Base-by-base conservation (phyloP, 2,113 vertebrate genomes). In the Columba janthina region DNA sequence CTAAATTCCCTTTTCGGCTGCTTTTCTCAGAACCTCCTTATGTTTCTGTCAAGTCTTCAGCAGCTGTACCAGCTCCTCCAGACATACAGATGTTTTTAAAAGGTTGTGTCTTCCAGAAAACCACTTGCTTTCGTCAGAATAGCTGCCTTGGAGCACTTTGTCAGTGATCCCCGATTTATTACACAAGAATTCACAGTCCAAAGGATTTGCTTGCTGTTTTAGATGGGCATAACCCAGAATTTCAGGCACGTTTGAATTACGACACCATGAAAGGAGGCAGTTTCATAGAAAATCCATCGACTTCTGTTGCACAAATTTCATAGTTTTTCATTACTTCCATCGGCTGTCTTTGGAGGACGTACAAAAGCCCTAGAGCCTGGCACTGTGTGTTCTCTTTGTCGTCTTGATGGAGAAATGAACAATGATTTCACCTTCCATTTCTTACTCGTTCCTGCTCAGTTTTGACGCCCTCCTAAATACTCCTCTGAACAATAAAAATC, bases 101-200 rank as follows among this genome's bases (percentile, higher is more conserved):
- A 79, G n/a, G 44, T 66, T 32, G 46, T 64, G 36, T 91, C 14
- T 16, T 62, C 69, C 86, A 70, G 77, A 86, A 96, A 94, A 61
- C 53, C 36, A 78, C 88, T 91, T 85, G 83, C 50, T 96, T 78
- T 78, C 86, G 94, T 79, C 50, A 83, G 60, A 82, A 70, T 10
- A 89, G 26, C 25, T 29, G 22, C 34, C 75, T 46, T 71, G 38
- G 42, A 66, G 38, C 51, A 50, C 46, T 94, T 75, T 38, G 21
- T 22, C 50, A 51, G 31, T 24, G 31, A 80, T 48, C 36, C 48
- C 42, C 14, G n/a, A 61, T 71, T 61, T 44, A 28, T 54, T 29
- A 29, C 38, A 42, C 5, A 42, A 46, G 40, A 87, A 74, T 54
- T 91, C 51, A 54, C 36, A 62, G 64, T 51, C 72, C 80, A 50